Percentiles rank a stretch among this genome's conserved stretches.
Evolutionary conservation across 2,113 vertebrate species (phyloP).

Genomic region (Phrynosoma blainvillii): DNA sequence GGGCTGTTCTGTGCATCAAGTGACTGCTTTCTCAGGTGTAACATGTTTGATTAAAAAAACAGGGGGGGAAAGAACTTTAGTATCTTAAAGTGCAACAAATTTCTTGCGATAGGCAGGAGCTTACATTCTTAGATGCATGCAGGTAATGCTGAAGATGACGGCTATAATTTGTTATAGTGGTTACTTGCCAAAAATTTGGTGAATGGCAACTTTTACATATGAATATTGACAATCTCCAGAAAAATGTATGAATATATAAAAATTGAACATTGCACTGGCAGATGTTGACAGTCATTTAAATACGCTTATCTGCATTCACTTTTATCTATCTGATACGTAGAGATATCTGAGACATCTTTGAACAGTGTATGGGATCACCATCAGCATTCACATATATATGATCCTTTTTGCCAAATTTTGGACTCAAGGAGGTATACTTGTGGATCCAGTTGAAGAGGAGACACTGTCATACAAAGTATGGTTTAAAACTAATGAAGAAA

Average conservation of each 20-base stretch:
- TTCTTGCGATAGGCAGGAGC: background rate
- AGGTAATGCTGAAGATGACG: background rate
- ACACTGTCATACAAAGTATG: background rate
- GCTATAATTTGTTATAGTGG: background rate
- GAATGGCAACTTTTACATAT: background rate
- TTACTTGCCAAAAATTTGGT: background rate
- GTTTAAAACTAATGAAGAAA: background rate
- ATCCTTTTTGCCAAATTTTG: background rate
- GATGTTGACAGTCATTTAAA: background rate
- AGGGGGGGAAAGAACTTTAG: background rate
- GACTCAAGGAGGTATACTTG: background rate
- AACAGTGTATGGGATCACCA: background rate
- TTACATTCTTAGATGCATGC: background rate
- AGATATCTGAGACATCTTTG: no score
- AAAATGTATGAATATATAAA: background rate
- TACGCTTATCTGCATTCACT: background rate
- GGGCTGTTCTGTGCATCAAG: background rate
- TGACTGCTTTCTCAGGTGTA: constrained; percentile 47
- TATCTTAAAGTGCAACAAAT: background rate
- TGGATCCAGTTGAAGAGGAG: no score
- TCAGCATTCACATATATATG: background rate
- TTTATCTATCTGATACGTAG: background rate
- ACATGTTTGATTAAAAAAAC: constrained; percentile 34
- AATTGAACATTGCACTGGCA: background rate
- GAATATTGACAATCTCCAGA: background rate